Evolutionary conservation across 2,113 vertebrate genomes (phyloP), one percentile per base, ranked within the genome.

Genomic region (Orthonyx spaldingii): DNA sequence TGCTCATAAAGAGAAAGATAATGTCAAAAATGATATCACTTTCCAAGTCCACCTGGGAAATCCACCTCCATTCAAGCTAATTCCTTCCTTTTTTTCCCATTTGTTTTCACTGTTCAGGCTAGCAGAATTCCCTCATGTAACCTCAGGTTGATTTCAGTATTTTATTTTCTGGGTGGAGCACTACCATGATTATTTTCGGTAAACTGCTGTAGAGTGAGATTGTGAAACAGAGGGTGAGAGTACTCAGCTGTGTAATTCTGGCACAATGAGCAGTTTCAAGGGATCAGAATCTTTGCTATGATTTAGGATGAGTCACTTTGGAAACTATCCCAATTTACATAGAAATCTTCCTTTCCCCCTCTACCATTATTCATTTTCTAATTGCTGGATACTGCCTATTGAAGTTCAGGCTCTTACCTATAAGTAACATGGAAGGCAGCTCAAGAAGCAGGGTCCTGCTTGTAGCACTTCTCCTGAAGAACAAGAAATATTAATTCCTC

Each of bases 151-250:
- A 94, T 97, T 95, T 96, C 83, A 88, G 32, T 87, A 60, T 90
- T 97, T 96, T 84, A 78, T 93, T 95, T 96, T 97, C 94, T 87
- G 96, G 96, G 96, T 95, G 94, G 92, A 92, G 94, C 7, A 7
- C 76, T 90, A 63, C 60, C 11, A 21, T 26, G 72, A 95, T 81
- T 91, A 93, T 94, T 92, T 96, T 96, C 18, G 10, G 72, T 89
- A 89, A 94, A 81, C 44, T 74, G 32, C 32, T 78, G 24, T 30
- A 66, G 52, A 94, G 69, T 50, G 44, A 37, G 71, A 90, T 96
- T 97, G 93, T 87, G 96, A 94, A 97, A 96, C 16, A 93, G 42
- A 89, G 37, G 52, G 69, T 84, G 84, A 95, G 76, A 86, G 76
- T 84, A 52, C 60, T 93, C 94, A 96, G 76, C 79, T 92, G 76